A percentile compares a stretch with the other conserved stretches of the same genome.
Conservation (phyloP, 2,797 vertebrate species). For the Clamator glandarius region DNA sequence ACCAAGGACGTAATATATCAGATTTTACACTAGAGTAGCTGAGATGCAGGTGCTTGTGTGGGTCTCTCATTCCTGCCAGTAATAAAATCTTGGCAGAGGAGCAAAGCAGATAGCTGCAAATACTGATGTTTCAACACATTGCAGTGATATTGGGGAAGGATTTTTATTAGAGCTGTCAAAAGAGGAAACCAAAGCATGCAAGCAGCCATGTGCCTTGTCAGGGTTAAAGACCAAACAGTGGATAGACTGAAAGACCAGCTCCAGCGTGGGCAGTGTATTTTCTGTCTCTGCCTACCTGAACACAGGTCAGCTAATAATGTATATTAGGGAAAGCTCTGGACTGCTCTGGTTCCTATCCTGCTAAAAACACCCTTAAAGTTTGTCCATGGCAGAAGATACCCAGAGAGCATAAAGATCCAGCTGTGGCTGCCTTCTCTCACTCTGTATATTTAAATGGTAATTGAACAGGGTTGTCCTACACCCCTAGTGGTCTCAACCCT, state of each 20-base stretch:
- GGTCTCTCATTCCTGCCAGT: background rate
- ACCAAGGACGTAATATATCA: background rate
- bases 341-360: background rate
- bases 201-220: background rate
- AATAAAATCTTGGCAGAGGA: background rate
- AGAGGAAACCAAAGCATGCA: background rate
- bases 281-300: background rate
- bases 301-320: background rate
- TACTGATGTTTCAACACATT: background rate
- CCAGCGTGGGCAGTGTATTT: background rate
- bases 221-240: background rate
- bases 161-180: background rate
- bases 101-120: background rate
- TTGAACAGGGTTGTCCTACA: background rate
- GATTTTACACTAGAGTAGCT: background rate
- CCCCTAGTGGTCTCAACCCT: accelerated
- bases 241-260: background rate
- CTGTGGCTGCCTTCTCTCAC: background rate
- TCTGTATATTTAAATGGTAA: background rate
- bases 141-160: background rate
- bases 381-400: background rate
- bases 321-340: background rate
- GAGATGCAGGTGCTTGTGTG: background rate
- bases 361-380: background rate
- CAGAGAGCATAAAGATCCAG: background rate